Evolutionary conservation across 2,888 invertebrate species (phyloP).

Genomic region (Lissonota sp.): DNA sequence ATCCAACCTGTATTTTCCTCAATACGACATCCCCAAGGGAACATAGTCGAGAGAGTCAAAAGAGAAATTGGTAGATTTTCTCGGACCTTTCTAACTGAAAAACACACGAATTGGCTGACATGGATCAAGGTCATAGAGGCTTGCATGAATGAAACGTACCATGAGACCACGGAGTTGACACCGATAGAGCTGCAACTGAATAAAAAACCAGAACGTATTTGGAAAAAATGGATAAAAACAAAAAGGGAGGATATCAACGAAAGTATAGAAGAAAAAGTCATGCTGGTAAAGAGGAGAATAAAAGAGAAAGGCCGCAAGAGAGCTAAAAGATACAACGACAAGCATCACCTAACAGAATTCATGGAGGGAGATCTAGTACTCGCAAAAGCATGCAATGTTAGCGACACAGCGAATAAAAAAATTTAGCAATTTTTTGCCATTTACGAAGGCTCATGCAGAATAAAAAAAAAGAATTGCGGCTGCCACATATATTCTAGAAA

Average conservation of each 20-base stretch:
- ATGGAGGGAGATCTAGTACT: too few relatives aligned
- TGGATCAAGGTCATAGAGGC: slow-evolving; percentile 11
- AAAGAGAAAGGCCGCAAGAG: background rate
- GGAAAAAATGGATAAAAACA: slow-evolving; percentile 29
- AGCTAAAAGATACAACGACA: slow-evolving; percentile 8
- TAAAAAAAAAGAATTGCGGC: too few relatives aligned
- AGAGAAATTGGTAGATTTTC: slow-evolving; percentile 35
- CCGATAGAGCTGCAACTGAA: background rate
- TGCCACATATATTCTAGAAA: too few relatives aligned
- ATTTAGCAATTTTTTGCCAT: too few relatives aligned
- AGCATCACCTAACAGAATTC: too few relatives aligned
- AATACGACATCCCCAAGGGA: slow-evolving; percentile 29
- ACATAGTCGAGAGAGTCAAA: slow-evolving; percentile 14
- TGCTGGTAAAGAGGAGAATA: background rate
- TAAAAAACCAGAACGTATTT: slow-evolving; percentile 11
- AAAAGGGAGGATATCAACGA: background rate
- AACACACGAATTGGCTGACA: slow-evolving; percentile 9
- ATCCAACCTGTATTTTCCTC: background rate
- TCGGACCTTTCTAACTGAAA: slow-evolving; percentile 10
- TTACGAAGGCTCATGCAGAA: too few relatives aligned
- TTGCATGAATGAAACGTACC: slow-evolving; percentile 14
- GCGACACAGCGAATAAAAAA: too few relatives aligned
- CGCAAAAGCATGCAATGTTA: too few relatives aligned
- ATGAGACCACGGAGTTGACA: slow-evolving; percentile 7
- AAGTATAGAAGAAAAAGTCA: background rate